A percentile compares a stretch with the other conserved stretches of the same genome.
Conservation (phyloP, 2,797 vertebrate genomes). For the Serranus cabrilla region DNA sequence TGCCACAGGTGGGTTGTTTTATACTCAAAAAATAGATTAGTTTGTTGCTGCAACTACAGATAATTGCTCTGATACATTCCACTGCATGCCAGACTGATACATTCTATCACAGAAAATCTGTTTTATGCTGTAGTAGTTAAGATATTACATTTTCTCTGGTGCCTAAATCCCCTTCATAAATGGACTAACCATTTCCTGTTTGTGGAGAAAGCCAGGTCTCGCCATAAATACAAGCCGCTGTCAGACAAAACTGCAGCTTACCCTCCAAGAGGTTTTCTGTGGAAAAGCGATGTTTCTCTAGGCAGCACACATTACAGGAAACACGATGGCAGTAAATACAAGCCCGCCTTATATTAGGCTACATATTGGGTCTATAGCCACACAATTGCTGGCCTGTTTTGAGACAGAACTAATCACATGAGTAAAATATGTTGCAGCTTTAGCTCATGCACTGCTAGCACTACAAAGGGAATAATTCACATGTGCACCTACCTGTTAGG, state of each 20-base stretch:
- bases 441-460: not conserved
- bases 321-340: not conserved
- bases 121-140: not conserved
- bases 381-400: not conserved
- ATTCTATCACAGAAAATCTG: not conserved
- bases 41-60: not conserved
- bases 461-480: not conserved
- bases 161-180: not conserved
- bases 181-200: not conserved
- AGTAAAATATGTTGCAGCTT: not conserved
- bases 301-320: slow-evolving; percentile 6
- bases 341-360: not conserved
- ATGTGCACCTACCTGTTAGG: not conserved
- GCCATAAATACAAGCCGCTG: slow-evolving; percentile 27
- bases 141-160: not conserved
- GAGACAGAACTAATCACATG: not conserved
- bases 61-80: not conserved
- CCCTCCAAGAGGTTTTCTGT: not conserved
- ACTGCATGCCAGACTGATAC: not conserved
- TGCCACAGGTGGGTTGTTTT: not conserved
- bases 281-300: not conserved
- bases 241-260: slow-evolving; percentile 14
- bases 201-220: not conserved
- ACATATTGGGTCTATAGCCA: not conserved
- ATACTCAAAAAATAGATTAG: not conserved